phyloP scores from a whole-genome alignment of 2,797 vertebrate genomes.

The Gymnothorax javanicus region DNA sequence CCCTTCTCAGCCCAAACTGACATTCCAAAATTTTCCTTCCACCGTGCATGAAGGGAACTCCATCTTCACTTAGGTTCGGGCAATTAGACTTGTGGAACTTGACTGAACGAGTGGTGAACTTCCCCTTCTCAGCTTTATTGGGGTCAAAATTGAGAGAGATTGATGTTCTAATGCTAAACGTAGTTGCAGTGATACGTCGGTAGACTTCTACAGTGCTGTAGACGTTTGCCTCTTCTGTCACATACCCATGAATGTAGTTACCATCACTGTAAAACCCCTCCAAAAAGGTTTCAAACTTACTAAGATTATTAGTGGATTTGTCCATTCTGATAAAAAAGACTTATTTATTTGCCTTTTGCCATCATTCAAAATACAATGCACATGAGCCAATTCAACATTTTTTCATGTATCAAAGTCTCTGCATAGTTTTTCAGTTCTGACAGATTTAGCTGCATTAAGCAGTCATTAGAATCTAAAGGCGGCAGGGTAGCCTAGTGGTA shows the following conservation, averaged over 20 bases:
- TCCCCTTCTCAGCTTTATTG: background rate
- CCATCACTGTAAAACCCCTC: slow-evolving; percentile 11
- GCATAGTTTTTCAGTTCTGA: too few species aligned
- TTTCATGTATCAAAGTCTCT: too few species aligned
- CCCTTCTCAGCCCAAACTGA: slow-evolving; percentile 16
- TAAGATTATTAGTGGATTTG: background rate
- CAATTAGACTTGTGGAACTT: slow-evolving; percentile 14
- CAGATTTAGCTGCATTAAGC: too few species aligned
- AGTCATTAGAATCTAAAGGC: too few species aligned
- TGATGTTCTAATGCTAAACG: background rate
- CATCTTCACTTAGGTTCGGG: slow-evolving; percentile 8
- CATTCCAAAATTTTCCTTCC: slow-evolving; percentile 23
- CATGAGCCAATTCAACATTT: background rate
- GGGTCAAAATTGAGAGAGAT: slow-evolving; percentile 19
- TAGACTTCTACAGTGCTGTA: background rate
- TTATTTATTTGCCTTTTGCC: background rate
- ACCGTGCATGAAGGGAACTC: slow-evolving; percentile 13
- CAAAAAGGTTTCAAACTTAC: background rate
- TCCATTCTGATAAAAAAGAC: slow-evolving; percentile 5
- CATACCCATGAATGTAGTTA: slow-evolving; percentile 19
- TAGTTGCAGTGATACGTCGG: slow-evolving; percentile 13
- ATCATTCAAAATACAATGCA: background rate
- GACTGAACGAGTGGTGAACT: slow-evolving; percentile 13
- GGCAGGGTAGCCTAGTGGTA: too few species aligned
- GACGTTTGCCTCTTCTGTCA: background rate